Base-by-base conservation (phyloP, 1,140 invertebrate species). In the Trichogramma pretiosum region DNA sequence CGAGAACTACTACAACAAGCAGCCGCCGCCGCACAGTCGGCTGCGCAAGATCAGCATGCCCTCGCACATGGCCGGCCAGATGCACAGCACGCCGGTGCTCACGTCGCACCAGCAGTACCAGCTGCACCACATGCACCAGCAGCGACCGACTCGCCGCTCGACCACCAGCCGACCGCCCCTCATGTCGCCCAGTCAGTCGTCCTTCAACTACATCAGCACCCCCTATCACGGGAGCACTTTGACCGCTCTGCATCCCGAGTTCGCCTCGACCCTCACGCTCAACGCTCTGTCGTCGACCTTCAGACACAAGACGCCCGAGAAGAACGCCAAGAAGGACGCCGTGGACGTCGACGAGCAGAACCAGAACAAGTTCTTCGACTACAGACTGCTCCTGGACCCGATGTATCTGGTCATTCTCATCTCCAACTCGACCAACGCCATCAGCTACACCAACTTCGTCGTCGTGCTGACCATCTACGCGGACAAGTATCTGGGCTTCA, bases 381-480 rank as follows among this genome's bases (percentile, higher is more conserved):
- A 84, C 0, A 76, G 80, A n/a, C 61, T 89, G 1, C 62, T 90
- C 0, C 82, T 77, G 62, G 85, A 89, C 62, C 84, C 85, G 0
- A 76, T 88, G 23, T 90, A 88, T 59, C 70, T 89, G 30, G 79
- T 89, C 3, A 87, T 90, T 38, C 62, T 89, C 14, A 81, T 89
- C 52, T 89, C 86, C 0, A 89, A 88, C 58, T 86, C 82, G 19
- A 87, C 86, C 0, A 87, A 84, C 51, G 87, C 86, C 2, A 85
- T 90, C 34, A 87, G 85, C 39, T 89, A 89, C 56, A 89, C 87
- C 0, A 90, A 91, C 61, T 88, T 89, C 48, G 82, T 88, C 0
- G 87, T 89, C 38, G 58, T 89, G 3, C 68, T 89, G 13, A 86
- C 87, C 3, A 75, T 79, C 0, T 89, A 88, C 62, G 86, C 85